Conservation (phyloP, 2,113 vertebrate genomes). For the Lasiurus cinereus region DNA sequence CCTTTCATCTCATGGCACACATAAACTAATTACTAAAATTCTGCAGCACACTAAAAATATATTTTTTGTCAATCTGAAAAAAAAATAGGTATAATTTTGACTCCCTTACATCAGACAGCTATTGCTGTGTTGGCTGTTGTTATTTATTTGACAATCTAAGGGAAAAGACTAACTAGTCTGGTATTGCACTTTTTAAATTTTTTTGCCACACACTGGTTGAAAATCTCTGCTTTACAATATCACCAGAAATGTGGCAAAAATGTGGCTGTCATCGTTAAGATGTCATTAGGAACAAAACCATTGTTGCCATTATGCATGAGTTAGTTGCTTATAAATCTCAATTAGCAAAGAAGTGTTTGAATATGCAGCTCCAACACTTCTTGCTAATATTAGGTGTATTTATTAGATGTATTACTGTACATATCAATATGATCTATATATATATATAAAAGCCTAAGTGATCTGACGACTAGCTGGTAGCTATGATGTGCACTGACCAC, state of each 20-base stretch:
- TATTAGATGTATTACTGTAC: slow-evolving; percentile 16
- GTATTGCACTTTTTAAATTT: neutral
- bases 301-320: neutral
- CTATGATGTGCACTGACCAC: too few relatives aligned
- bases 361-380: neutral
- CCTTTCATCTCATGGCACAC: neutral
- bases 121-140: neutral
- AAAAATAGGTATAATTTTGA: neutral
- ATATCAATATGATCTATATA: neutral
- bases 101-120: neutral
- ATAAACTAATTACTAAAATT: neutral
- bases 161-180: neutral
- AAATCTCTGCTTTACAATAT: neutral
- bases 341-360: neutral
- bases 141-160: neutral
- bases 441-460: too few relatives aligned
- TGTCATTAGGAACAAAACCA: neutral
- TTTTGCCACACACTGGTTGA: neutral
- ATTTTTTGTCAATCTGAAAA: neutral
- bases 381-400: neutral
- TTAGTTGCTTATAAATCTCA: neutral
- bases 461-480: too few relatives aligned
- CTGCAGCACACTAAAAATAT: neutral
- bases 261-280: neutral
- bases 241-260: neutral